A percentile compares a stretch with the other conserved stretches of the same genome.
These are phyloP conservation scores for Daboia siamensis DNA, from an alignment of 2,113 vertebrate genomes.

Conservation along the genomic window DNA sequence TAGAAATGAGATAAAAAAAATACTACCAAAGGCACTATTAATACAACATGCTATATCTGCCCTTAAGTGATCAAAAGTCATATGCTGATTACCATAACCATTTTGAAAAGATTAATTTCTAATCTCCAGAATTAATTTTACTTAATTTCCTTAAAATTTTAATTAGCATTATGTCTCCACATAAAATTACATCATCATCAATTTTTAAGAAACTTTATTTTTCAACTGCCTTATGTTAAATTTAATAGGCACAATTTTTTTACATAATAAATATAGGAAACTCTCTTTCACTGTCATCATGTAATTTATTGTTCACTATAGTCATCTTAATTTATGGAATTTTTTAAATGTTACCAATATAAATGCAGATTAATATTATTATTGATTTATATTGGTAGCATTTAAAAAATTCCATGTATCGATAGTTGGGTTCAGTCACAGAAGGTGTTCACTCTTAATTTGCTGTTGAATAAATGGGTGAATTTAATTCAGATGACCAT, in stretches of 20 bases:
- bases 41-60: neutral
- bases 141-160: slow-evolving; percentile 17
- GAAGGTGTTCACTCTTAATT: slow-evolving; percentile 40
- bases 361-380: neutral
- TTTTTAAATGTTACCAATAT: slow-evolving; percentile 25
- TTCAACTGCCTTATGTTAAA: slow-evolving; percentile 38
- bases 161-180: slow-evolving; percentile 38
- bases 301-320: slow-evolving; percentile 46
- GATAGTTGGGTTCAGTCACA: slow-evolving; percentile 31
- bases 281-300: slow-evolving; percentile 34
- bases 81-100: neutral
- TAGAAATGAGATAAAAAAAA: neutral
- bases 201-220: slow-evolving; percentile 13
- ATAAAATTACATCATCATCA: slow-evolving; percentile 24
- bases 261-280: neutral
- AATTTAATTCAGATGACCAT: no score
- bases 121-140: slow-evolving; percentile 36
- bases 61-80: slow-evolving; percentile 2
- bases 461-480: slow-evolving; percentile 17
- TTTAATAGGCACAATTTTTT: slow-evolving; percentile 28
- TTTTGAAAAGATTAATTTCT: slow-evolving; percentile 16
- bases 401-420: slow-evolving; percentile 23
- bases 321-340: slow-evolving; percentile 41
- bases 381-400: slow-evolving; percentile 37
- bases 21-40: neutral